Evolutionary conservation across 2,888 invertebrate species (phyloP).

Genomic region (Orchestes rusci): DNA sequence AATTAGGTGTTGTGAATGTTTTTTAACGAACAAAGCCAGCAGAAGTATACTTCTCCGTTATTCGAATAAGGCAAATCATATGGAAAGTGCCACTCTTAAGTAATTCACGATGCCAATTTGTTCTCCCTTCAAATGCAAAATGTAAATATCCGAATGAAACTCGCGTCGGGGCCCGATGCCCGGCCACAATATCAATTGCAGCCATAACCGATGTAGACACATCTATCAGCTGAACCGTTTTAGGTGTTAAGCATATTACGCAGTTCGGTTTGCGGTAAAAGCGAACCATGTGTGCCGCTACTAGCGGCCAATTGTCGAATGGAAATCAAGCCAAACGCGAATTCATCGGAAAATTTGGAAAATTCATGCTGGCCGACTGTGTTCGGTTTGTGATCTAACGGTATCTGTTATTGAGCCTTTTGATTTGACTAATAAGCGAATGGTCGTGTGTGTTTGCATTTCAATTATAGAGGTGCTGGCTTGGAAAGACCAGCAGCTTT

Average conservation of each 20-base stretch:
- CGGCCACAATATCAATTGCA: slow-evolving; percentile 38
- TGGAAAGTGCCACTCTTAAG: too few relatives aligned
- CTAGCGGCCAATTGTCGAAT: slow-evolving; percentile 28
- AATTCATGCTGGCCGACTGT: slow-evolving; percentile 30
- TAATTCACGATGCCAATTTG: slow-evolving; percentile 12
- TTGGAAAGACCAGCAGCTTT: slow-evolving; percentile 18
- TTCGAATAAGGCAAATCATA: too few relatives aligned
- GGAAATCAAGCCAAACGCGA: slow-evolving; percentile 15
- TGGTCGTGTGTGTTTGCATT: slow-evolving; percentile 18
- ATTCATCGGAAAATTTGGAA: slow-evolving; percentile 8
- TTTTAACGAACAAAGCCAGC: too few relatives aligned
- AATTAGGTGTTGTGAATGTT: too few relatives aligned
- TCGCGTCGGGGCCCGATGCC: slow-evolving; percentile 6
- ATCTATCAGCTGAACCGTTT: slow-evolving; percentile 39
- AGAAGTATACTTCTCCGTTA: too few relatives aligned
- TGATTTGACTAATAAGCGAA: slow-evolving; percentile 35
- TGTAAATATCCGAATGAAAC: slow-evolving; percentile 13
- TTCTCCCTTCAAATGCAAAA: slow-evolving; percentile 18
- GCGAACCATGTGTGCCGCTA: slow-evolving; percentile 35
- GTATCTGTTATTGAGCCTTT: slow-evolving; percentile 41
- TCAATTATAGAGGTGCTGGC: slow-evolving; percentile 21
- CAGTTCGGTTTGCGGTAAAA: slow-evolving; percentile 40
- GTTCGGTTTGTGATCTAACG: slow-evolving; percentile 33
- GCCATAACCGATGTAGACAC: slow-evolving; percentile 38
- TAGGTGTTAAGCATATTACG: slow-evolving; percentile 45